Conservation (phyloP, 2,888 invertebrate genomes). For the Pachydiplax longipennis region DNA sequence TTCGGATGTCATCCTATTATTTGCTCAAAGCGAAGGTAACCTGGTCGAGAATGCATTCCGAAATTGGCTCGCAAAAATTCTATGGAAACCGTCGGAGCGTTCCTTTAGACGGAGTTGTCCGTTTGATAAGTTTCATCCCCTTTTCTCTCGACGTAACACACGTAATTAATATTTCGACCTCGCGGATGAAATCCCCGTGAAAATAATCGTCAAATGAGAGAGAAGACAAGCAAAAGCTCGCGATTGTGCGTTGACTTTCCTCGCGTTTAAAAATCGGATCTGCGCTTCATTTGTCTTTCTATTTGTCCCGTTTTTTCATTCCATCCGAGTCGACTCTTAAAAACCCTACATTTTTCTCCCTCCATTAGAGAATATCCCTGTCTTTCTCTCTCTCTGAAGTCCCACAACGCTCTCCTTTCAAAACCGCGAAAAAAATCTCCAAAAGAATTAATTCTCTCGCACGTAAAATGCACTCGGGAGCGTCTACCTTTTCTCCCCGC, state of each 20-base stretch:
- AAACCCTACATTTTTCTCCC: background rate
- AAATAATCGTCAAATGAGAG: background rate
- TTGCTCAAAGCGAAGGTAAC: no score
- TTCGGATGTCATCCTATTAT: no score
- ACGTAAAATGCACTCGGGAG: background rate
- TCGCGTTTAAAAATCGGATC: background rate
- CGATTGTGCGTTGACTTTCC: background rate
- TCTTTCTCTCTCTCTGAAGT: background rate
- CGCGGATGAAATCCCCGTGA: background rate
- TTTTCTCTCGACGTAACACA: background rate
- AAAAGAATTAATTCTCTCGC: conserved; percentile 30
- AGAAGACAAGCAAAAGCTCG: background rate
- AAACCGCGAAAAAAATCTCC: conserved; percentile 1
- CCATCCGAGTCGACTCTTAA: background rate
- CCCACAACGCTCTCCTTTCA: conserved; percentile 16
- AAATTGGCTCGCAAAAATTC: no score
- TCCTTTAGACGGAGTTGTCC: no score
- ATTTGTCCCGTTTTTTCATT: background rate
- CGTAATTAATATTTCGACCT: background rate
- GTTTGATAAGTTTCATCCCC: background rate
- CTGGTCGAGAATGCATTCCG: no score
- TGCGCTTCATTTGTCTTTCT: background rate
- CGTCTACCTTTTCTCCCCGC: background rate
- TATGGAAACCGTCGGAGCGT: no score
- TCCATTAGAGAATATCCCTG: conserved; percentile 3